Percentiles rank a stretch among this genome's conserved stretches.
These are phyloP conservation scores for Xenopus borealis DNA, from an alignment of 2,113 vertebrate species.

Conservation along the genomic window DNA sequence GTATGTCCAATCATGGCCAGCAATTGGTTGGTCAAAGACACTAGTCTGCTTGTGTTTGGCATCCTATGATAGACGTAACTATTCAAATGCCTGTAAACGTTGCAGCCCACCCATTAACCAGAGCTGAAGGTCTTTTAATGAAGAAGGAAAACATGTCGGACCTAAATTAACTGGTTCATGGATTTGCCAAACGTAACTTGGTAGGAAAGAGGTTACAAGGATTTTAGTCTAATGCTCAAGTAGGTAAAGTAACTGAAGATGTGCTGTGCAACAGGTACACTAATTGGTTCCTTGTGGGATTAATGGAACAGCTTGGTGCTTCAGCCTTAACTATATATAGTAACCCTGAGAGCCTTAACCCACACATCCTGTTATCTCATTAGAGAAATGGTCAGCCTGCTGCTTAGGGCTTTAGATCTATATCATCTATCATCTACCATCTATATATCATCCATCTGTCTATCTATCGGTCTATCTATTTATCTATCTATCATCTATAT, in stretches of 20 bases:
- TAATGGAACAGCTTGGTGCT: conserved; percentile 5
- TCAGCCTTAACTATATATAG: conserved; percentile 21
- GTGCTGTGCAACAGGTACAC: not conserved
- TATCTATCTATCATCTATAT: too few species aligned
- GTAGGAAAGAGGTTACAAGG: not conserved
- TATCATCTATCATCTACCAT: too few species aligned
- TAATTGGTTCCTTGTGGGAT: conserved; percentile 23
- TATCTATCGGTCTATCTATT: too few species aligned
- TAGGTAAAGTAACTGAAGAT: conserved; percentile 1
- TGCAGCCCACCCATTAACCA: not conserved
- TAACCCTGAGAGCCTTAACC: conserved; percentile 8
- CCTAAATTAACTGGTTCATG: not conserved
- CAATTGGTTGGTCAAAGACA: too few species aligned
- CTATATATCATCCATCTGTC: too few species aligned
- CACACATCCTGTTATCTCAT: conserved; percentile 6
- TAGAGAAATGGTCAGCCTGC: not conserved
- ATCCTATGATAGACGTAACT: not conserved
- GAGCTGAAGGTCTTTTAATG: too few species aligned
- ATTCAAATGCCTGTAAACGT: not conserved
- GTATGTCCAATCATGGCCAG: too few species aligned
- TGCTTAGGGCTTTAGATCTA: too few species aligned
- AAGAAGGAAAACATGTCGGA: not conserved
- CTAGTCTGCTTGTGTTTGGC: too few species aligned
- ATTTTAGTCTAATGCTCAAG: not conserved
- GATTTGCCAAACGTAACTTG: not conserved